Evolutionary conservation across 2,797 vertebrate genomes (phyloP).

Genomic region (Moxostoma hubbsi): DNA sequence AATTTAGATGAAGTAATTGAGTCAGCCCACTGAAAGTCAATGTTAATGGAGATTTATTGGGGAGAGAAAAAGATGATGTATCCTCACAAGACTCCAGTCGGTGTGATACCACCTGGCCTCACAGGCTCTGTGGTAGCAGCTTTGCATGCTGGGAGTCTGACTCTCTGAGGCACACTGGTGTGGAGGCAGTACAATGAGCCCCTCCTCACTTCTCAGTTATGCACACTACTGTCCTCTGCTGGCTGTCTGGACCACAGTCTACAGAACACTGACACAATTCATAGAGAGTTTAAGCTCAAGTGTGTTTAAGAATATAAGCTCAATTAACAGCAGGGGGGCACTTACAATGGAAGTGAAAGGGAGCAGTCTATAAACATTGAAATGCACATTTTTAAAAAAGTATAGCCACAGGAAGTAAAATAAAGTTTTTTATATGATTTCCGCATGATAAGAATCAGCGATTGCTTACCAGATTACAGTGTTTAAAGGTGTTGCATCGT

Average conservation of each 20-base stretch:
- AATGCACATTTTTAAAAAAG: no score
- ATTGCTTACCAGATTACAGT: no score
- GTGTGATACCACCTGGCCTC: conserved; percentile 92
- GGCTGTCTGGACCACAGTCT: conserved; percentile 62
- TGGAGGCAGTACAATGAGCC: conserved; percentile 76
- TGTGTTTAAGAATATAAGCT: no score
- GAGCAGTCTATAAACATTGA: no score
- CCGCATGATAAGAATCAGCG: no score
- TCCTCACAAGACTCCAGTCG: conserved; percentile 89
- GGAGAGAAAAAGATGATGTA: conserved; percentile 34
- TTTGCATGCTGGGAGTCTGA: conserved; percentile 83
- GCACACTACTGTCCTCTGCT: conserved; percentile 90
- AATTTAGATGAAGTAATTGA: conserved; percentile 47
- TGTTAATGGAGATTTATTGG: conserved; percentile 46
- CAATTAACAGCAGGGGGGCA: no score
- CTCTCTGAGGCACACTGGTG: conserved; percentile 88
- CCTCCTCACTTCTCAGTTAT: conserved; percentile 79
- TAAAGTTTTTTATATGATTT: no score
- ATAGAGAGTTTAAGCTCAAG: no score
- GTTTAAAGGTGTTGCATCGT: no score
- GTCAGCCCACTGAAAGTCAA: conserved; percentile 38
- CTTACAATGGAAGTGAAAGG: no score
- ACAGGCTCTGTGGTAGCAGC: conserved; percentile 86
- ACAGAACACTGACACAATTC: conserved; percentile 74
- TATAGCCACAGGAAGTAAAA: no score